These are phyloP conservation scores for Caenorhabditis sp. DNA, from an alignment of 2,888 invertebrate genomes.

Conservation along the genomic window DNA sequence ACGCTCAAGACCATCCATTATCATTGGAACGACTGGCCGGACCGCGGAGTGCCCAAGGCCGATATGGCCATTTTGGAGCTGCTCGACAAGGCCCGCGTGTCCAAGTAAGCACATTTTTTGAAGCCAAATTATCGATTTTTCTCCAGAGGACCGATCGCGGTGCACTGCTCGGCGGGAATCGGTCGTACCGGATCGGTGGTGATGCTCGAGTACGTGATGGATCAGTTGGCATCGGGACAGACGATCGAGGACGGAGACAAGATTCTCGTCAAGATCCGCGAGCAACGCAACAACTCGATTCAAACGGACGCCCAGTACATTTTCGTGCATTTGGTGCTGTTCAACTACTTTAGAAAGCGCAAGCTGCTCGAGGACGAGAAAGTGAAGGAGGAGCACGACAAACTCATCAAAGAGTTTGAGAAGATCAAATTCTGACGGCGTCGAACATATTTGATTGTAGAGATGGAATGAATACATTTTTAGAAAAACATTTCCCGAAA, in stretches of 20 bases:
- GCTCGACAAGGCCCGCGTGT: slow-evolving; percentile 32
- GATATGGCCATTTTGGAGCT: slow-evolving; percentile 53
- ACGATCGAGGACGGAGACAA: slow-evolving; percentile 50
- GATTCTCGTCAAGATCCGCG: slow-evolving; percentile 58
- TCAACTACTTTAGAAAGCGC: slow-evolving; percentile 65
- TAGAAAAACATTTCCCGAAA: too few relatives aligned
- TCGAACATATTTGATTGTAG: too few relatives aligned
- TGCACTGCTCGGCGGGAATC: slow-evolving; percentile 68
- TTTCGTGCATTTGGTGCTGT: slow-evolving; percentile 61
- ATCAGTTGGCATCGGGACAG: slow-evolving; percentile 41
- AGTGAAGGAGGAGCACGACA: too few relatives aligned
- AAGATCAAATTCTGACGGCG: too few relatives aligned
- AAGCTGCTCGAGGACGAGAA: too few relatives aligned
- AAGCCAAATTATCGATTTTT: too few relatives aligned
- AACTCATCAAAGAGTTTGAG: too few relatives aligned
- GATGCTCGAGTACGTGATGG: slow-evolving; percentile 62
- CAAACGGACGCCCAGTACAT: slow-evolving; percentile 64
- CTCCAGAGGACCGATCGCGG: too few relatives aligned
- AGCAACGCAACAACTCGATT: slow-evolving; percentile 63
- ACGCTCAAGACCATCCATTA: slow-evolving; percentile 37
- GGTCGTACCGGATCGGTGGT: slow-evolving; percentile 64
- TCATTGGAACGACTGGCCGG: slow-evolving; percentile 54
- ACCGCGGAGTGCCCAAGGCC: slow-evolving; percentile 53
- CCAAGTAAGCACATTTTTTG: too few relatives aligned
- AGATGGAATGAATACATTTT: too few relatives aligned